A percentile compares a stretch with the other conserved stretches of the same genome.
phyloP scores from a whole-genome alignment of 2,888 invertebrate species.

The Drosophila borealis region DNA sequence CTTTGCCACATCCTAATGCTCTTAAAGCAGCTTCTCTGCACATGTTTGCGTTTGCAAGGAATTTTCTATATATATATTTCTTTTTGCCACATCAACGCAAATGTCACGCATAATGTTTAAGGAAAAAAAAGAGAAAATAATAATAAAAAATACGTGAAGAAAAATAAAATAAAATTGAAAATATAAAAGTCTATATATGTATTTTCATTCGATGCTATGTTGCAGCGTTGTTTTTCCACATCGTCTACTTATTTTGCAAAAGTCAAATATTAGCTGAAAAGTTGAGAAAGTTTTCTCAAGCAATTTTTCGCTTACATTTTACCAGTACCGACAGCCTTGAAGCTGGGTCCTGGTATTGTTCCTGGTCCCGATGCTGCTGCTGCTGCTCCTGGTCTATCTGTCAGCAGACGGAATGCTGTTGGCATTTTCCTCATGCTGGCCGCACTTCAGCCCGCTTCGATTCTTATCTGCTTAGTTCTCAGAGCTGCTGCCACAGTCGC shows the following conservation, averaged over 20 bases:
- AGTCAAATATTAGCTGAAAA: conserved; percentile 83
- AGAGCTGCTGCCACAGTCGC: conserved; percentile 55
- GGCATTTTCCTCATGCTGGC: conserved; percentile 61
- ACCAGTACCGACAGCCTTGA: conserved; percentile 37
- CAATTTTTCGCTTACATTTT: conserved; percentile 81
- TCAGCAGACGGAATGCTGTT: conserved; percentile 71
- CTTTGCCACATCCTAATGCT: conserved; percentile 39
- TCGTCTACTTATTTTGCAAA: conserved; percentile 78
- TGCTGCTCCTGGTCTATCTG: conserved; percentile 72
- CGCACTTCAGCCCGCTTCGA: conserved; percentile 40
- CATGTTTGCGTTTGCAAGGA: conserved; percentile 12
- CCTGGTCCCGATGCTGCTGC: background rate
- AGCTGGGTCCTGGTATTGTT: conserved; percentile 18
- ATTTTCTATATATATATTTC: conserved; percentile 20
- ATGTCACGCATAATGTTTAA: conserved; percentile 74
- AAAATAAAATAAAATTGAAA: conserved; percentile 46
- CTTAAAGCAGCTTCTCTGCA: conserved; percentile 31
- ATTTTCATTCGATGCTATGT: conserved; percentile 50
- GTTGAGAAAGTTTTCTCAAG: conserved; percentile 81
- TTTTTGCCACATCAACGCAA: conserved; percentile 64
- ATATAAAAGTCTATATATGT: conserved; percentile 22
- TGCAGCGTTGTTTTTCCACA: conserved; percentile 73
- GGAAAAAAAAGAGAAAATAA: conserved; percentile 30
- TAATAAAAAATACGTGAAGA: conserved; percentile 11
- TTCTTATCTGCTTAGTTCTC: conserved; percentile 71